Conservation (phyloP, 2,888 invertebrate genomes). For the Smittia aterrima region DNA sequence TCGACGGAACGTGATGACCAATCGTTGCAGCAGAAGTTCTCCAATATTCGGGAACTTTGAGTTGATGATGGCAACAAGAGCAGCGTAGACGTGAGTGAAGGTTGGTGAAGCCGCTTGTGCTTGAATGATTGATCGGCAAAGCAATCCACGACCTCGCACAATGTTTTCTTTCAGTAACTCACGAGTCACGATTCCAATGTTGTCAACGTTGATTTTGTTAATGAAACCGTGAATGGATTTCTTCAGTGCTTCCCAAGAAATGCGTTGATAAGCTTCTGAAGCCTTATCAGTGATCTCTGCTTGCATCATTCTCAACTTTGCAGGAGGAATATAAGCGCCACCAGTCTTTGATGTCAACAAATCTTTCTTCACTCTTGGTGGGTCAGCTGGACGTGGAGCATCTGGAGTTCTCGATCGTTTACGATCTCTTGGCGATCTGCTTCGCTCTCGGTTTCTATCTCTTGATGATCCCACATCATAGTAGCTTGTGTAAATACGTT, state of each 20-base stretch:
- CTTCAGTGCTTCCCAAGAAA: conserved; percentile 98
- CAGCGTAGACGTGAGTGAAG: conserved; percentile 96
- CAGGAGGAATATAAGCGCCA: conserved; percentile 98
- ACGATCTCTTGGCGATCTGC: background rate
- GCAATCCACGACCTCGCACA: conserved; percentile 88
- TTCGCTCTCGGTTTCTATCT: background rate
- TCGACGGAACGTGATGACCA: conserved; percentile 91
- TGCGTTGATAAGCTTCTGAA: conserved; percentile 90
- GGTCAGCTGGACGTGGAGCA: background rate
- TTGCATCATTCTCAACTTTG: conserved; percentile 92
- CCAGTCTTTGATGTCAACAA: conserved; percentile 80
- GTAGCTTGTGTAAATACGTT: conserved; percentile 37
- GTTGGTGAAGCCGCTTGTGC: conserved; percentile 97
- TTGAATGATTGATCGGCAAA: conserved; percentile 91
- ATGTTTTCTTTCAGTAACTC: conserved; percentile 94
- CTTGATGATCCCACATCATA: conserved; percentile 27
- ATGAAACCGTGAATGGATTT: conserved; percentile 98
- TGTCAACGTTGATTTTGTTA: conserved; percentile 95
- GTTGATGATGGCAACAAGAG: conserved; percentile 92
- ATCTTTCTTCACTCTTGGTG: conserved; percentile 52
- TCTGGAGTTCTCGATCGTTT: background rate
- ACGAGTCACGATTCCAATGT: conserved; percentile 86
- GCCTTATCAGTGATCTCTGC: conserved; percentile 93
- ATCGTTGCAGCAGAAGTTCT: conserved; percentile 81
- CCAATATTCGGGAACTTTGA: conserved; percentile 97